Evolutionary conservation across 2,888 invertebrate genomes (phyloP), one percentile per base, ranked within the genome.

Genomic region (Myopa tessellatipennis): DNA sequence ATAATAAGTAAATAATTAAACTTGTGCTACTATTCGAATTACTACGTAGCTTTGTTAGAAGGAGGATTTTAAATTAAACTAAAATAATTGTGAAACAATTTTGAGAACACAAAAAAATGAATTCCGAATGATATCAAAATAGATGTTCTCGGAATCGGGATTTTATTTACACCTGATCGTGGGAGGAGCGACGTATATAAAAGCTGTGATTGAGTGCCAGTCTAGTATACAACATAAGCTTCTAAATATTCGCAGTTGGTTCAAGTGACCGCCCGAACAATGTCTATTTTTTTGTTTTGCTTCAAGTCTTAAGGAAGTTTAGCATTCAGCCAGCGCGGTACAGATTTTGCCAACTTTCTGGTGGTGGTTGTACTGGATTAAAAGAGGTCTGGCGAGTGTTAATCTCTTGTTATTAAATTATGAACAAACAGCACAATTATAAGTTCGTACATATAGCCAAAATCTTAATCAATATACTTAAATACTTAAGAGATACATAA

Each of bases 341-440:
- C 61, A 14, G 38, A 71, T 14, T 70, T 52, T 55, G 69, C 69
- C 69, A 69, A 69, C 50, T 18, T 14, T 52, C 26, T 18, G 50
- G 12, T 18, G 18, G 45, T 69, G 16, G 3, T 67, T 45, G 40
- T 67, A 69, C 38, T 50, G 55, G 70, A 14, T 55, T 14, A 34
- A 40, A 36, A 40, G 38, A 38, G 16, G 34, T 65, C 36, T 38
- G 36, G 45, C 36, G n/a, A 40, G 34, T 72, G 45, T 50, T 50
- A 45, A 61, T 38, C 58, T 38, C 14, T 58, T n/a, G 4, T 58
- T 71, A 36, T 68, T 40, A 18, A 0, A 10, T 61, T 50, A 80
- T 78, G 80, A 80, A 81, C 81, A 81, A 81, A 80, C 80, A 81
- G 81, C 81, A 80, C 78, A 80, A 77, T 63, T 73, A 52, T 55